Base-by-base conservation (phyloP, 2,888 invertebrate genomes). In the Drosophila subsilvestris region DNA sequence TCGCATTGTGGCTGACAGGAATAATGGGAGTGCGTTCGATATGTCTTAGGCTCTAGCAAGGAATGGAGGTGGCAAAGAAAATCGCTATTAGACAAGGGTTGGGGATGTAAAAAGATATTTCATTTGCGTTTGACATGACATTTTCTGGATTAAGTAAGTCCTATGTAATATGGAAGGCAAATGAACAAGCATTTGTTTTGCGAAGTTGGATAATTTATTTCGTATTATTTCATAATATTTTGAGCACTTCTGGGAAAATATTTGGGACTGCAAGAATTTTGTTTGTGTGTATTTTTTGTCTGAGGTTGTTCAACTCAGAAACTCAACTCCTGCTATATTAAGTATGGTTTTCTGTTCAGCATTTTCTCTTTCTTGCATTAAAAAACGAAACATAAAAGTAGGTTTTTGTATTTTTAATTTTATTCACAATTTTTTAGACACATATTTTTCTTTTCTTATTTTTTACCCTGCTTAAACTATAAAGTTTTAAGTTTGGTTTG, bases 11-110 rank as follows among this genome's bases (percentile, higher is more conserved):
- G 67, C 48, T 55, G 65, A 55, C 65, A 32, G 65, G 57, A 50
- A 50, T 44, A 67, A 67, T 68, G 66, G 68, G 55, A 67, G 14
- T 37, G 6, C 37, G 37, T 67, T 55, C 43, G 55, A 43, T 49
- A 32, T 44, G 55, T 48, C 18, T 55, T 54, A 25, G 18, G 25
- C n/a, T 10, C 22, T 42, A 10, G 25, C 22, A 53, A 48, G 37
- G 29, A 9, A 10, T 12, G 17, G 5, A 8, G 54, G 14, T 25
- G 42, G 14, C 9, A 20, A 3, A 27, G 9, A 14, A 6, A 42
- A 37, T 22, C 14, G 37, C 5, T 5, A 2, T 14, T 1, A 32
- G 14, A 32, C 32, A 32, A 4, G 4, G 37, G 6, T 0, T 37
- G 14, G 14, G 14, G 2, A 6, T 14, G 32, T 12, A 25, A 25